Evolutionary conservation across 2,888 invertebrate genomes (phyloP), one percentile per base, ranked within the genome.

Genomic region (Carabus problematicus): DNA sequence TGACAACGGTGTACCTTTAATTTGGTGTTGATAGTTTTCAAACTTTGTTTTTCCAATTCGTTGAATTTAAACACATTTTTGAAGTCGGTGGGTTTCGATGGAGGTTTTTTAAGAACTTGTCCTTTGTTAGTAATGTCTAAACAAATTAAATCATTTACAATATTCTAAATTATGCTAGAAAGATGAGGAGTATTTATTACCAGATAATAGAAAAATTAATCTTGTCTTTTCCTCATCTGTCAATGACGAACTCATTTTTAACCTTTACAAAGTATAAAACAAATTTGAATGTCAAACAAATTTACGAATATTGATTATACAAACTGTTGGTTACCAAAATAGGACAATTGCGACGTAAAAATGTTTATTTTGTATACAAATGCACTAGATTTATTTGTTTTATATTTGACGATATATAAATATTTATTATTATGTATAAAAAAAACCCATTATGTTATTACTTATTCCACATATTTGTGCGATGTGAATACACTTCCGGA

Each of bases 161-260:
- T 12, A 54, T 54, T 12, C 2, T 3, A 16, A 54, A 1, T 16
- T 16, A 12, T 54, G 9, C 18, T 3, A 6, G 4, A 54, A 54
- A 54, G 14, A n/a, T n/a, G n/a, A n/a, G n/a, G n/a, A 6, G 9
- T 54, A 14, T 11, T 40, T 29, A 29, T 40, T 60, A 54, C 59
- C 67, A 16, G 60, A 14, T 60, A 68, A 60, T 39, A 68, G 19
- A 39, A 6, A n/a, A 14, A 54, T 12, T 39, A 68, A 19, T 43
- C 67, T 41, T 41, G n/a, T 8, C 29, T 60, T 61, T 43, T 68
- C 60, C 19, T 52, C 41, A 8, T 68, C 54, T 11, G 59, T 59
- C 43, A 59, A 16, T 1, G 16, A 7, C 11, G 19, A 56, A 39
- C 40, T 39, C 56, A 29, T 56, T 14, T 14, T 56, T 56, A 3